Base-by-base conservation (phyloP, 2,797 vertebrate genomes). In the Tenualosa thibaudeaui region DNA sequence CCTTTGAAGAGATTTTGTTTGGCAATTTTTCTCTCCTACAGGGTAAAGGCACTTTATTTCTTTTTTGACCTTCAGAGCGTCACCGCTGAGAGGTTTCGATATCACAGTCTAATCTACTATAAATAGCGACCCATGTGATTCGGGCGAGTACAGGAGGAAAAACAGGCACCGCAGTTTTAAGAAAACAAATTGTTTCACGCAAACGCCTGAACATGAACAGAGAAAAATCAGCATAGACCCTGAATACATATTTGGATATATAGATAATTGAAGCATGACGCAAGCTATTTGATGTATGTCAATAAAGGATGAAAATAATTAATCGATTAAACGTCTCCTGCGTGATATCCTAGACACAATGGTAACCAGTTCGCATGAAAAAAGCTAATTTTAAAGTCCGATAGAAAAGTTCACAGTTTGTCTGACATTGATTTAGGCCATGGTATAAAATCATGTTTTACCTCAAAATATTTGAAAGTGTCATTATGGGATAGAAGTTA, bases 71-170 rank as follows among this genome's bases (percentile, higher is more conserved):
- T 78, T 78, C 71, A 78, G 71, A 17, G 26, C 7, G 8, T 40
- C 40, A 13, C 15, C 40, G 46, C 71, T 43, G 71, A 78, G 71
- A 43, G 40, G 71, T 78, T 78, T 78, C 71, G 40, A 78, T 78
- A 78, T 78, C 71, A 37, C 71, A 46, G 37, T 6, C 37, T 46
- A 43, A 78, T 78, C 71, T 78, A 78, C 71, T 53, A 82, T 53
- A 56, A 53, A 82, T 58, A 82, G 51, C 51, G 51, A 6, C 6
- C 40, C 71, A 78, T 78, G 71, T 78, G 71, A 78, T 78, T 78
- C 71, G 13, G 40, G 17, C 71, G 5, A 46, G 71, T 46, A 75
- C 37, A 0, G 37, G 12, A 9, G 17, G 19, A n/a, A 78, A 78
- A 78, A 46, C 6, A 7, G 40, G 37, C 0, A 13, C 68, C 1